Conservation (phyloP, 2,113 vertebrate genomes). For the Andinoacara biseriatus region DNA sequence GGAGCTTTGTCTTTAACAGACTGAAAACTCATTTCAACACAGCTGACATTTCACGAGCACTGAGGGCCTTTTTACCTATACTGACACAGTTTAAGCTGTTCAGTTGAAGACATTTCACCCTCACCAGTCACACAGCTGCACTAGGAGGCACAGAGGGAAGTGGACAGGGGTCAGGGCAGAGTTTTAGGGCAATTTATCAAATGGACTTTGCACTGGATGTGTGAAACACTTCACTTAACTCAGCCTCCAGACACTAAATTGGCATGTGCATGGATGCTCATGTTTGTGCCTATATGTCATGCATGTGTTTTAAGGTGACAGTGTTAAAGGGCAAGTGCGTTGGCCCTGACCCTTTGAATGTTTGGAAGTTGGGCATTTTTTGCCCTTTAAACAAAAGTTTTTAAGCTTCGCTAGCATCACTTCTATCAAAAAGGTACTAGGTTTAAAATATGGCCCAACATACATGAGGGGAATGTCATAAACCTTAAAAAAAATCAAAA, state of each 20-base stretch:
- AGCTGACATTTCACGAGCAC: conserved; percentile 74
- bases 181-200: conserved; percentile 61
- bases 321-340: conserved; percentile 53
- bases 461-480: background rate
- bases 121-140: conserved; percentile 44
- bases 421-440: background rate
- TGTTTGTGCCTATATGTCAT: background rate
- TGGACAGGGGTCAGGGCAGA: conserved; percentile 55
- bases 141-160: conserved; percentile 16
- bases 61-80: conserved; percentile 47
- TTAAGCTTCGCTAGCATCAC: background rate
- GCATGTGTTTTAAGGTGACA: conserved; percentile 26
- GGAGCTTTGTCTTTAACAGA: conserved; percentile 57
- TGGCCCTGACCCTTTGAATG: conserved; percentile 14
- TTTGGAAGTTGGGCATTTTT: conserved; percentile 18
- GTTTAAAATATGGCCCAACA: background rate
- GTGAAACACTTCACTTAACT: conserved; percentile 72
- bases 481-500: background rate
- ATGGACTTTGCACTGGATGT: conserved; percentile 60
- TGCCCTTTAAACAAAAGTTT: conserved; percentile 19
- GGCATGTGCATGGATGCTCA: conserved; percentile 13
- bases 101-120: conserved; percentile 47
- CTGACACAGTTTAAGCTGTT: conserved; percentile 47
- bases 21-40: conserved; percentile 66
- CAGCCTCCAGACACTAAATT: conserved; percentile 37